A percentile compares a stretch with the other conserved stretches of the same genome.
Conservation (phyloP, 2,888 invertebrate species). For the Sussaba pulchella region DNA sequence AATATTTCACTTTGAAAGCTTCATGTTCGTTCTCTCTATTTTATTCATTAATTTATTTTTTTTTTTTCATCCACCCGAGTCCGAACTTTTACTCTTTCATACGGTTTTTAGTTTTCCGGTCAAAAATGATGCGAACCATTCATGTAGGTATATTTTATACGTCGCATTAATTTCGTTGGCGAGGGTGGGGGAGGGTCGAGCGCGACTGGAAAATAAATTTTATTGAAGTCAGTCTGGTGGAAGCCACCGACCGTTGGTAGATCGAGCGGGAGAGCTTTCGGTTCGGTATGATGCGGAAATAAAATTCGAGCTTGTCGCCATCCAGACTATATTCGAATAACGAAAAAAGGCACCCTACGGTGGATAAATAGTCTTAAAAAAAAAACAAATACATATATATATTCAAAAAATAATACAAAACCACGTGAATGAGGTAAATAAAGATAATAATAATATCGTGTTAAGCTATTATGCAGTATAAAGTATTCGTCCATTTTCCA, state of each 20-base stretch:
- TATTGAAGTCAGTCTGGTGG: constrained; percentile 4
- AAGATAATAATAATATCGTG: constrained; percentile 23
- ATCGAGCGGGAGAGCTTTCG: neutral
- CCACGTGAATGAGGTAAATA: neutral
- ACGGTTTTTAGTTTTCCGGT: constrained; percentile 23
- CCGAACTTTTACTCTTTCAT: constrained; percentile 7
- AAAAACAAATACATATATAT: neutral
- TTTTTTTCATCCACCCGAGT: too few relatives aligned
- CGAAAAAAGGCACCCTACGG: neutral
- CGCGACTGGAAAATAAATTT: constrained; percentile 23
- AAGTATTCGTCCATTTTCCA: constrained; percentile 60
- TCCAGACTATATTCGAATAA: neutral
- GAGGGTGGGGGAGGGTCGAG: neutral
- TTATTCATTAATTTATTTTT: too few relatives aligned
- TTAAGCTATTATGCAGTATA: constrained; percentile 40
- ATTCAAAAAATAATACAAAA: constrained; percentile 30
- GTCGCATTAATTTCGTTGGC: constrained; percentile 35
- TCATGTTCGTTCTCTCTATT: neutral
- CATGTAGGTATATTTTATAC: constrained; percentile 10
- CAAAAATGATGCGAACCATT: constrained; percentile 20
- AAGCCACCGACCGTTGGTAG: neutral
- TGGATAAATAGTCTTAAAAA: neutral
- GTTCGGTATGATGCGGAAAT: constrained; percentile 26
- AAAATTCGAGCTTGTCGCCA: constrained; percentile 13
- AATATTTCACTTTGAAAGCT: neutral